Evolutionary conservation across 2,113 vertebrate species (phyloP).

Genomic region (Camelus dromedarius): DNA sequence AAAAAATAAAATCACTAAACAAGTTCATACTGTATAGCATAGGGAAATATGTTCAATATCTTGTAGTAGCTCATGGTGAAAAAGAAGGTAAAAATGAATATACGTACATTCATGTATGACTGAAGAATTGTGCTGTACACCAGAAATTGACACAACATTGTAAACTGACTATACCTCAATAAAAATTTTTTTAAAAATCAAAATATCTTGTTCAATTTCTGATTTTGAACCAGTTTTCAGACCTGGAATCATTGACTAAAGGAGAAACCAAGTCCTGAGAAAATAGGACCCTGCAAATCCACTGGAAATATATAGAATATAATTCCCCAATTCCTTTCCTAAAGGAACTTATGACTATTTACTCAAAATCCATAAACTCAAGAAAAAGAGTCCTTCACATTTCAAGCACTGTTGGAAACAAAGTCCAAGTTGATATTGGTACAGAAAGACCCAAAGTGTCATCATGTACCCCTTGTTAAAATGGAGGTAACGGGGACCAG

Average conservation of each 20-base stretch:
- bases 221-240: neutral
- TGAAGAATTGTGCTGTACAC: no score
- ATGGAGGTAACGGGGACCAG: neutral
- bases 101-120: no score
- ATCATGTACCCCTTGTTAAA: accelerated
- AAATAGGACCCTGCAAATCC: neutral
- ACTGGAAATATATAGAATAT: neutral
- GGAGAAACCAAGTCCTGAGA: neutral
- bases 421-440: neutral
- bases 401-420: neutral
- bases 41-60: no score
- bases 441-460: neutral
- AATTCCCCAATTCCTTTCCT: neutral
- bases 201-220: neutral
- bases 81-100: no score
- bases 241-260: neutral
- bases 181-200: neutral
- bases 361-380: neutral
- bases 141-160: no score
- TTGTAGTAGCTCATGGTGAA: no score
- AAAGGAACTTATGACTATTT: neutral
- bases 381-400: neutral
- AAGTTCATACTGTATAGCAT: no score
- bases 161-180: no score
- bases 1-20: neutral